Conservation (phyloP, 1,140 invertebrate species). For the Diorhabda elongata region DNA sequence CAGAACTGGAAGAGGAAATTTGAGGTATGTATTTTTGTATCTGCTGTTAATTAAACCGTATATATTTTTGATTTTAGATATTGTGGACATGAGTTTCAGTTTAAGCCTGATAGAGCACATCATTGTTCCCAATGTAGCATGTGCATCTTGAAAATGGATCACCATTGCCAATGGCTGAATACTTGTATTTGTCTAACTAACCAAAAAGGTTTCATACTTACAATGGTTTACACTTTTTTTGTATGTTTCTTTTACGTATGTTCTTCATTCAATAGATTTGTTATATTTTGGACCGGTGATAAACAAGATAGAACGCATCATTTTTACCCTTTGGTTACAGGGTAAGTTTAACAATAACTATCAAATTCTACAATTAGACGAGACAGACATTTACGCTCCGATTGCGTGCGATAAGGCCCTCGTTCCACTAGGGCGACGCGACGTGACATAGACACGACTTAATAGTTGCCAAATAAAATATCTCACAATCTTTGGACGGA, state of each 20-base stretch:
- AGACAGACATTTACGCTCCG: no score
- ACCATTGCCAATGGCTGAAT: constrained; percentile 98
- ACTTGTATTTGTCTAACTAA: constrained; percentile 97
- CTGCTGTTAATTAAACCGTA: no score
- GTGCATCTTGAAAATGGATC: constrained; percentile 97
- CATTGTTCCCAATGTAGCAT: constrained; percentile 92
- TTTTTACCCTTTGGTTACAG: neutral
- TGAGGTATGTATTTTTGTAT: neutral
- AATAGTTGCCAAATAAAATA: no score
- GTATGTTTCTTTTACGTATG: neutral
- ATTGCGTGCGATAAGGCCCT: no score
- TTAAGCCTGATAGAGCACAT: constrained; percentile 94
- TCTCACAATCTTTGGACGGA: no score
- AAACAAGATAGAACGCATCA: neutral
- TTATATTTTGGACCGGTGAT: neutral
- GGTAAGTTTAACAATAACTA: neutral
- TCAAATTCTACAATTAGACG: no score
- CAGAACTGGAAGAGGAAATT: neutral
- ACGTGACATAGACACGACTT: no score
- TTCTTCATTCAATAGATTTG: neutral
- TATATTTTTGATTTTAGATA: neutral
- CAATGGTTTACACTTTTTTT: neutral
- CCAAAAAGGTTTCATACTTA: constrained; percentile 96
- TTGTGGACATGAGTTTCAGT: neutral
- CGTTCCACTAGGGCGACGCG: no score